Evolutionary conservation across 2,797 vertebrate genomes (phyloP), one percentile per base, ranked within the genome.

Genomic region (Prunella strophiata): DNA sequence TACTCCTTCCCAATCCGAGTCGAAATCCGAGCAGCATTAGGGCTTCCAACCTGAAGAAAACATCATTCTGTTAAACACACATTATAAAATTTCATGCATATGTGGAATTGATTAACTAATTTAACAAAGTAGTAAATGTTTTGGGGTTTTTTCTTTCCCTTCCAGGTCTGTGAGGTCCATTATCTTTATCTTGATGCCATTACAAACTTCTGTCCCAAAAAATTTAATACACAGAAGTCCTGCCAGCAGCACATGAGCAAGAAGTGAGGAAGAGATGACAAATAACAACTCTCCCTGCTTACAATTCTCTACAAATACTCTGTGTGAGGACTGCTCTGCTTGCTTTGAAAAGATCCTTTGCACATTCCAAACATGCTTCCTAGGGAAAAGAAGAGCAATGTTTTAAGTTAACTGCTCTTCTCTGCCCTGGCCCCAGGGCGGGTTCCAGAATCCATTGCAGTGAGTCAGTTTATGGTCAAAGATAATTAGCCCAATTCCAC

Each of bases 11-110:
- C 99, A 62, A 98, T 74, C 30, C 98, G 98, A 92, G 99, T 99
- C 48, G 98, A 97, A 91, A 99, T 98, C n/a, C 99, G 98, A 79
- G 97, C 92, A 71, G 77, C 95, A 10, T 98, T 98, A 7, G 99
- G 99, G 91, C 98, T 98, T 90, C 99, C 99, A 38, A 98, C 98
- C 99, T 99, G 93, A 91, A 92, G 89, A 47, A 79, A 89, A 87
- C 38, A 73, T 55, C 67, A 51, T 68, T 83, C 29, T 36, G 20
- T 86, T 93, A 78, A 94, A 52, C 38, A 36, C 4, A 62, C 3
- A 5, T 71, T 71, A 68, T 54, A 72, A 50, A 80, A 92, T 32
- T 30, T 52, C n/a, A 57, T 22, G 43, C 16, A 7, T 26, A n/a
- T 32, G 16, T 65, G 36, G 52, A 83, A 85, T 1, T 17, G 5